A percentile compares a stretch with the other conserved stretches of the same genome.
phyloP scores from a whole-genome alignment of 1,140 invertebrate genomes.

The Meteorus sp. region DNA sequence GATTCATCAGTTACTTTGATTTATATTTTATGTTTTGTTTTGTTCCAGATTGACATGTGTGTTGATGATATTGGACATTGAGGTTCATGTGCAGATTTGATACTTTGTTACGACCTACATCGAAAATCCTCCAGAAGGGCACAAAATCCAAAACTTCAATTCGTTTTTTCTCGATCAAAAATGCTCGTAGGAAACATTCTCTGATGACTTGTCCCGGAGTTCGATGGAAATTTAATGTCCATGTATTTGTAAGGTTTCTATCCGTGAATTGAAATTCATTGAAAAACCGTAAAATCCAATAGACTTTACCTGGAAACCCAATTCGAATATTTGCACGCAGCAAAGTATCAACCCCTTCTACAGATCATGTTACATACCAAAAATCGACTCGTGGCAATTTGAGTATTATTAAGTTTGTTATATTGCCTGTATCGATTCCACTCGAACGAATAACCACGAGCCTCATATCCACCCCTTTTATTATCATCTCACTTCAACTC shows the following conservation, averaged over 20 bases:
- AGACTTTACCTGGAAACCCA: conserved; percentile 36
- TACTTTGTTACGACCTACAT: neutral
- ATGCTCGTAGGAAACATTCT: too few relatives aligned
- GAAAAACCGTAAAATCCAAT: neutral
- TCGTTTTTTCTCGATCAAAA: too few relatives aligned
- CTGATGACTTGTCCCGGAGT: too few relatives aligned
- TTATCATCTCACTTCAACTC: conserved; percentile 18
- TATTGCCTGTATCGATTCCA: conserved; percentile 24
- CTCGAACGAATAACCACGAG: too few relatives aligned
- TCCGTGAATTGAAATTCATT: conserved; percentile 8
- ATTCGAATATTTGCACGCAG: conserved; percentile 22
- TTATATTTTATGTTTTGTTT: neutral
- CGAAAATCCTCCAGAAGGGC: too few relatives aligned
- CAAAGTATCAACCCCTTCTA: conserved; percentile 23
- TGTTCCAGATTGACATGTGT: neutral
- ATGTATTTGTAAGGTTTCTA: conserved; percentile 2
- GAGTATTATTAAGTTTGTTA: conserved; percentile 20
- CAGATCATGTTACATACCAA: conserved; percentile 15
- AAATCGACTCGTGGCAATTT: conserved; percentile 23
- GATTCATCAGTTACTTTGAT: conserved; percentile 10
- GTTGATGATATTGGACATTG: neutral
- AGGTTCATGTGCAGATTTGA: neutral
- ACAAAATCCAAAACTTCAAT: too few relatives aligned
- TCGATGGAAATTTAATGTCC: neutral
- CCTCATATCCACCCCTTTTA: conserved; percentile 1